Evolutionary conservation across 2,797 vertebrate species (phyloP), one percentile per base, ranked within the genome.

Genomic region (Lepus oiostolus): DNA sequence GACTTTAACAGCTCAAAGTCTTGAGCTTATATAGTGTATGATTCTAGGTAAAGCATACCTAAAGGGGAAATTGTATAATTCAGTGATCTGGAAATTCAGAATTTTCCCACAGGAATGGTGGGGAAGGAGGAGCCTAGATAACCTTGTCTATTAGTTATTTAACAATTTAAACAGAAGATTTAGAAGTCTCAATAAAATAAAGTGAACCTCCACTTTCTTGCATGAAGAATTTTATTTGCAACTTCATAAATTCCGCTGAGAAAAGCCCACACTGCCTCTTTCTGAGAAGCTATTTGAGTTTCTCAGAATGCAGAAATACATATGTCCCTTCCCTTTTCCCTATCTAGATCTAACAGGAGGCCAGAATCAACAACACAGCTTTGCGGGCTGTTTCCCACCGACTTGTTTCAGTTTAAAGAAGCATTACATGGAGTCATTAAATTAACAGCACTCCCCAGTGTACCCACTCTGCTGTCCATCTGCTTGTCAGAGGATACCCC

Each of bases 401-500:
- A 97, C 93, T 97, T 97, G 97, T 97, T 98, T 98, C 98, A 98
- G 98, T 97, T 98, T 98, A 98, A 98, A 98, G 96, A 96, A 90
- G 81, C 96, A 97, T 98, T 98, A 97, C 97, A 97, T 98, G 88
- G 95, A 98, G 94, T 97, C 97, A 98, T 97, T 98, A 98, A 98
- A 98, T 98, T 97, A 98, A 98, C 97, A 98, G 93, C 96, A 97
- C 94, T 97, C 97, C 95, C 97, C 98, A 97, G 96, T 94, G 85
- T 79, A 93, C 95, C 93, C 93, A 97, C 96, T 96, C 97, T 97
- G 96, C 97, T 97, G 98, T 98, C 98, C 98, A 97, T 97, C 98
- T 98, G 98, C 97, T 98, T 98, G 98, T 98, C 98, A 98, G 95
- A 98, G 96, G 97, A 98, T 97, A 98, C 96, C 96, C 96, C 90